A percentile compares a stretch with the other conserved stretches of the same genome.
phyloP scores from a whole-genome alignment of 2,797 vertebrate genomes.

The Phylloscopus collybita region DNA sequence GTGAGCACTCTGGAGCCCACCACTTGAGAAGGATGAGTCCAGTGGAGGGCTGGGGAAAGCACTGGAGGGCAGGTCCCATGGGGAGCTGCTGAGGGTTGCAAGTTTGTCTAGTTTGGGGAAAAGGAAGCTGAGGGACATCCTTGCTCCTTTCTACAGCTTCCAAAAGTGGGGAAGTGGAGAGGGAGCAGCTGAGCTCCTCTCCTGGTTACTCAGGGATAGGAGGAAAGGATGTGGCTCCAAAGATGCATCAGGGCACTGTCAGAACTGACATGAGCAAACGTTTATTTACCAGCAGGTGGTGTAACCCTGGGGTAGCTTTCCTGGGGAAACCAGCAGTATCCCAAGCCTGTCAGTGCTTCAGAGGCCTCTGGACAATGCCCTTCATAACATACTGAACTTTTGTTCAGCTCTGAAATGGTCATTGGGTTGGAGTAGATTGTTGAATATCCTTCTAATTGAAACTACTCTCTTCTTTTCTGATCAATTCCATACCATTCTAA shows the following conservation, averaged over 20 bases:
- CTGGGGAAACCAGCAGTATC: rapidly evolving
- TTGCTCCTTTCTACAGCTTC: not conserved
- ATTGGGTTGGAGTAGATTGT: rapidly evolving
- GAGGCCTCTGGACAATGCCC: not conserved
- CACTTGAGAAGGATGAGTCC: too few relatives aligned
- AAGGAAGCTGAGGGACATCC: not conserved
- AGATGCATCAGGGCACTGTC: not conserved
- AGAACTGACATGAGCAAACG: not conserved
- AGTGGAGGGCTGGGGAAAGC: not conserved
- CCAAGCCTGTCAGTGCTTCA: not conserved
- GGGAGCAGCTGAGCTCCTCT: not conserved
- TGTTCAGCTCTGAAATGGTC: not conserved
- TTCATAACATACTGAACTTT: not conserved
- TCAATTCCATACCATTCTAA: not conserved
- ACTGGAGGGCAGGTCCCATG: not conserved
- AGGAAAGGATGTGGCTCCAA: rapidly evolving
- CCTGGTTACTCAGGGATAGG: rapidly evolving
- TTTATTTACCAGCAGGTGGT: not conserved
- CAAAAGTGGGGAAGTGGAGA: not conserved
- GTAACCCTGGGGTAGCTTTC: not conserved
- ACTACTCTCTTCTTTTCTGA: not conserved
- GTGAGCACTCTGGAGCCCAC: not conserved
- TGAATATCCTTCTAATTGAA: not conserved
- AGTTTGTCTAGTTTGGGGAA: not conserved
- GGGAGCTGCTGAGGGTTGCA: not conserved